Evolutionary conservation across 2,113 vertebrate genomes (phyloP), one percentile per base, ranked within the genome.

Genomic region (Ammospiza nelsoni): DNA sequence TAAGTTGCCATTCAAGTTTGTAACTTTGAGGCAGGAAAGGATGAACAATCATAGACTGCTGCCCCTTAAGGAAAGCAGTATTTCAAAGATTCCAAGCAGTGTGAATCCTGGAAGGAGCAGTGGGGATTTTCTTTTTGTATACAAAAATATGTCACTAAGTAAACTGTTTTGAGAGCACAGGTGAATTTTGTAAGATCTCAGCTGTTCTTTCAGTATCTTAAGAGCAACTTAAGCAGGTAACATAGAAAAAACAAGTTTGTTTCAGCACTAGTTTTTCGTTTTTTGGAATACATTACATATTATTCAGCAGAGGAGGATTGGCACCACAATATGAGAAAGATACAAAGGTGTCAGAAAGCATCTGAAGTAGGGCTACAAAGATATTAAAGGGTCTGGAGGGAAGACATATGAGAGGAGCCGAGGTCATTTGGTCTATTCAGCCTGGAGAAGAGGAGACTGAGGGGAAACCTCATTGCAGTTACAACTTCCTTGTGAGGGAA

Each of bases 401-500:
- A 82, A 68, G 46, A 8, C 4, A 3, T 9, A 9, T 20, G 15
- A 67, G 39, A 48, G 5, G 10, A 39, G 33, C 46, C n/a, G 6
- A 46, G 23, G 15, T 37, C 44, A 24, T 15, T 39, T 28, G 28
- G 12, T 67, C 39, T 25, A 3, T 54, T 52, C 28, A 75, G 46
- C 11, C 54, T 46, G 28, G 33, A 44, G 33, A 13, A 72, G 57
- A 43, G 31, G 6, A 51, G 51, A 4, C 9, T n/a, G 44, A 52
- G 28, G 52, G 12, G 12, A 89, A 23, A 14, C 8, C 15, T 59
- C 39, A 46, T 1, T n/a, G 46, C 20, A 52, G 13, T 37, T 54
- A 18, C 20, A 61, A 0, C 13, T 54, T 67, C 46, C 28, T 59
- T 0, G 0, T 27, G 12, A n/a, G 15, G 5, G 4, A 5, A 52